Base-by-base conservation (phyloP, 2,113 vertebrate genomes). In the Orientallactaga bullata region DNA sequence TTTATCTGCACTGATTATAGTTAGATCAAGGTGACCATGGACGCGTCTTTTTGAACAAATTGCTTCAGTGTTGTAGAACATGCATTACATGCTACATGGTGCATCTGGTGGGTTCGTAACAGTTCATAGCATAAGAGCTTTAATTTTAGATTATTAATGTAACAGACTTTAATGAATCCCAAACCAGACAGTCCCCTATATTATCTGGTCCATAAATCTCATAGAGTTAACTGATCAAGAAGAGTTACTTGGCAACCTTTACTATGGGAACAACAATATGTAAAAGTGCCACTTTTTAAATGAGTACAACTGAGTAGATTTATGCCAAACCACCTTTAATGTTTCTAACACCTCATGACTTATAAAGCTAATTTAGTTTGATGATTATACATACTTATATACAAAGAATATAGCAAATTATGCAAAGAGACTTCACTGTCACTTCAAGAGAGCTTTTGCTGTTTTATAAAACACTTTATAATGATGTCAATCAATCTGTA, bases 331-430 rank as follows among this genome's bases (percentile, higher is more conserved):
- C 42, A 78, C 23, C 51, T 42, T 39, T 42, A 77, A 90, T 58
- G 35, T 90, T 24, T 86, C 28, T 84, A 79, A 88, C 26, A 79
- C 71, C 60, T 90, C 79, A 66, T 55, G 35, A 42, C 18, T 92
- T 80, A 85, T 23, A 76, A 86, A 80, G 68, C 10, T 68, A 86
- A 81, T 26, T 80, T 72, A 84, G 28, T 35, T 55, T 55, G 82
- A 23, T 51, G 93, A 79, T 30, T 71, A 66, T 32, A 26, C 42
- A 76, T 35, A 85, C 60, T 78, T 74, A 23, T 81, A 89, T n/a
- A 39, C 11, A 68, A 88, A 91, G 63, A 88, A 82, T 85, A 91
- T 78, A 95, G 66, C 47, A 39, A 65, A 47, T n/a, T 84, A 69
- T 63, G 23, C 30, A 18, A 92, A 69, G 39, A 23, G 65, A 65